Evolutionary conservation across 2,888 invertebrate genomes (phyloP), one percentile per base, ranked within the genome.

Genomic region (Pegoplata infirma): DNA sequence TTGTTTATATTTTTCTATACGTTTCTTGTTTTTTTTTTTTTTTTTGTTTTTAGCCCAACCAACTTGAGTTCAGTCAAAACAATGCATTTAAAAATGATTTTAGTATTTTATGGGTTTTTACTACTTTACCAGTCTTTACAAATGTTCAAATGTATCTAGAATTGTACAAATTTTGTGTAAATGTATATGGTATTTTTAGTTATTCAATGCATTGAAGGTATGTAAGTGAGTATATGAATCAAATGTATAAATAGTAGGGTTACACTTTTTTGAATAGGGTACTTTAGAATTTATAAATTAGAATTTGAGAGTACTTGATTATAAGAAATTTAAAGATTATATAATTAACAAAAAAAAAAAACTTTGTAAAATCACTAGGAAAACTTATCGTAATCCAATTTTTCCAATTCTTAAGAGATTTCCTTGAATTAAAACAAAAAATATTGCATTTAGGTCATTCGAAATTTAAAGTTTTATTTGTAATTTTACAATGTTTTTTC

Each of bases 1-100:
- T 68, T 73, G 63, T 73, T 67, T 40, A n/a, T 40, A 40, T 12
- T 40, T 12, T n/a, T 40, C n/a, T 40, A n/a, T n/a, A n/a, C n/a
- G n/a, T n/a, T n/a, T n/a, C n/a, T n/a, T n/a, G n/a, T n/a, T n/a
- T n/a, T n/a, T 25, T 25, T 25, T 25, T 25, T 40, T 40, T 2
- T n/a, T 5, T 14, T 40, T 5, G 10, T 32, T 1, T 28, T 32
- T 10, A n/a, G n/a, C n/a, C n/a, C n/a, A n/a, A n/a, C n/a, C n/a
- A 12, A 32, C 10, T 32, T 40, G n/a, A 40, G 36, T 40, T n/a
- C n/a, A 40, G n/a, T n/a, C 14, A 40, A 40, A 40, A 32, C 32
- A 32, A 40, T 4, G 36, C n/a, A 40, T n/a, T 40, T 40, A n/a
- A 5, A n/a, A 40, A n/a, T 40, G 36, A 5, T 25, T 25, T 25